phyloP scores from a whole-genome alignment of 2,797 vertebrate species.

The Chloroceryle amazona region DNA sequence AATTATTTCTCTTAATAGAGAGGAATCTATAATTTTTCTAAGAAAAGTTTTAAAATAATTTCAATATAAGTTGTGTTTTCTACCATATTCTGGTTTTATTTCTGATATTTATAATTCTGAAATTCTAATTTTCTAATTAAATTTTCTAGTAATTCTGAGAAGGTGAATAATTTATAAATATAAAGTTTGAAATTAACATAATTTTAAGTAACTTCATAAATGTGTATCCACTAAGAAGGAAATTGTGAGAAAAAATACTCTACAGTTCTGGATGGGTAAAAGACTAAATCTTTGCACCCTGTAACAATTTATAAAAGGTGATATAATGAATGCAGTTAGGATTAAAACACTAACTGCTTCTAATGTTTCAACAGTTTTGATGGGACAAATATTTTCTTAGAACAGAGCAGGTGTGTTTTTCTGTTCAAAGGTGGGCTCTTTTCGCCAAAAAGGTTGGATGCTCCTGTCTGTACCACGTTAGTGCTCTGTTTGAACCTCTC shows the following conservation, averaged over 20 bases:
- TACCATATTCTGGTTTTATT: not conserved
- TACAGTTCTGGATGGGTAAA: not conserved
- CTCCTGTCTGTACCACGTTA: not conserved
- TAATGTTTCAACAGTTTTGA: not conserved
- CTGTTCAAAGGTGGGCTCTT: not conserved
- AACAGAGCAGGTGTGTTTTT: not conserved
- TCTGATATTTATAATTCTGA: not conserved
- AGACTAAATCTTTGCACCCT: not conserved
- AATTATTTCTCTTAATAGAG: not conserved
- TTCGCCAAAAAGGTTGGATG: not conserved
- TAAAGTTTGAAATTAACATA: not conserved
- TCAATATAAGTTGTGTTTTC: not conserved
- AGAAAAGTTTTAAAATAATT: not conserved
- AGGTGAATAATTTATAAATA: not conserved
- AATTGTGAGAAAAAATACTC: not conserved
- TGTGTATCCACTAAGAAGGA: not conserved
- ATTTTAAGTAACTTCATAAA: not conserved
- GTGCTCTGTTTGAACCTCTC: not conserved
- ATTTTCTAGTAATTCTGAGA: not conserved
- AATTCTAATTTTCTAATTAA: not conserved
- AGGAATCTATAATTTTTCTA: not conserved
- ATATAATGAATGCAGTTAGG: not conserved
- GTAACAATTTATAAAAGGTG: not conserved
- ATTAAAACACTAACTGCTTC: not conserved
- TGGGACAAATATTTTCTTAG: not conserved